Evolutionary conservation across 2,888 invertebrate species (phyloP).

Genomic region (Drosophila cracens): DNA sequence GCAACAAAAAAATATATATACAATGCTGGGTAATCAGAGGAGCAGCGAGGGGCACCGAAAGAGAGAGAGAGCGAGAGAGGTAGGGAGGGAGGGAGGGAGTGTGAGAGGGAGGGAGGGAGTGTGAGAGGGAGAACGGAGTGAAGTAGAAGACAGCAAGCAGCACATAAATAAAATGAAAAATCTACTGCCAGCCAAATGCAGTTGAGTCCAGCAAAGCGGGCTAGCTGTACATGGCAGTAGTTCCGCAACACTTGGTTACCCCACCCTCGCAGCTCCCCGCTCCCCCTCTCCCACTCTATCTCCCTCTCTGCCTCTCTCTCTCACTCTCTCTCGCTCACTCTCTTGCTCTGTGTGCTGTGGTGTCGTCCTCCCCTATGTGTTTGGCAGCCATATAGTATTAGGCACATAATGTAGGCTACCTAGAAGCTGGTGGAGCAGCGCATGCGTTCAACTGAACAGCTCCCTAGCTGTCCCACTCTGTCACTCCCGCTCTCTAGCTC

Average conservation of each 20-base stretch:
- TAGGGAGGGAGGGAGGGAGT: not conserved
- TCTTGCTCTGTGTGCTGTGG: constrained; percentile 2
- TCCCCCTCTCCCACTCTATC: not conserved
- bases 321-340: not conserved
- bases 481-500: constrained; percentile 11
- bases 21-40: constrained; percentile 26
- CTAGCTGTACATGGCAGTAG: constrained; percentile 51
- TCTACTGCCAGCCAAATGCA: constrained; percentile 79
- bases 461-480: constrained; percentile 50
- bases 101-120: constrained; percentile 2
- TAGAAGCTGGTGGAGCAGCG: constrained; percentile 33
- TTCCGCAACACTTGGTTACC: constrained; percentile 56
- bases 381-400: constrained; percentile 50
- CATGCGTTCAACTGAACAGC: constrained; percentile 54
- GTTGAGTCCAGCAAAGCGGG: constrained; percentile 51
- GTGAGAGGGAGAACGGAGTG: constrained; percentile 1
- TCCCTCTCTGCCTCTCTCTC: not conserved
- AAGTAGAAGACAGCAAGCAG: constrained; percentile 42
- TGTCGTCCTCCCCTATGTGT: constrained; percentile 50
- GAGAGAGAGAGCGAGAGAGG: not conserved
- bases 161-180: constrained; percentile 82
- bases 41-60: not conserved
- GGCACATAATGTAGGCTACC: constrained; percentile 78
- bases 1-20: constrained; percentile 24
- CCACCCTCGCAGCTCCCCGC: constrained; percentile 1